A percentile compares a stretch with the other conserved stretches of the same genome.
Evolutionary conservation across 2,113 vertebrate species (phyloP).

Genomic region (western clawed frog (Xenopus tropicalis)): UCB_Xtro_10.0 CM004445.2:34062501-34063000

Average conservation of each 20-base stretch:
- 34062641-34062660: not conserved
- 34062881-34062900: conserved; percentile 21
- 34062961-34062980: too few species aligned
- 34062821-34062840: conserved; percentile 23
- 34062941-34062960: too few species aligned
- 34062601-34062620: not conserved
- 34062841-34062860: conserved; percentile 7
- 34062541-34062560: not conserved
- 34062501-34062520: too few species aligned
- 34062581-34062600: not conserved
- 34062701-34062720: not conserved
- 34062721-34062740: conserved; percentile 1
- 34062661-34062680: not conserved
- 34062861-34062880: conserved; percentile 14
- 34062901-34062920: conserved; percentile 10
- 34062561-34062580: not conserved
- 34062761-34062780: conserved; percentile 11
- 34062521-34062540: too few species aligned
- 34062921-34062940: not conserved
- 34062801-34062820: conserved; percentile 18
- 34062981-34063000: too few species aligned
- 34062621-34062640: not conserved
- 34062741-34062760: conserved; percentile 10
- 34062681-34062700: not conserved
- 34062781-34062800: conserved; percentile 20